These are phyloP conservation scores for Champsocephalus gunnari DNA, from an alignment of 2,797 vertebrate genomes.

Conservation along the genomic window DNA sequence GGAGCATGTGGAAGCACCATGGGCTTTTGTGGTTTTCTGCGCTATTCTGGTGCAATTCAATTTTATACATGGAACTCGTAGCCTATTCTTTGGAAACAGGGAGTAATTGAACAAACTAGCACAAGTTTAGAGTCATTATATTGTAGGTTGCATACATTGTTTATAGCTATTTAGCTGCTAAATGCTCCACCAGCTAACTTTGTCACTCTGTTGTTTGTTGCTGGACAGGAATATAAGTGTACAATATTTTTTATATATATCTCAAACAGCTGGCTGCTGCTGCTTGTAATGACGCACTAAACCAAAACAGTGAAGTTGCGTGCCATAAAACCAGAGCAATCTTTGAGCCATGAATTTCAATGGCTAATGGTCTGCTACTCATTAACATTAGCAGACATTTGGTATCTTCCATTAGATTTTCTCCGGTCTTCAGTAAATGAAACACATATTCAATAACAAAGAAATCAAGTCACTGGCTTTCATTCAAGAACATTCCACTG, in stretches of 20 bases:
- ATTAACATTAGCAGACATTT: constrained; percentile 2
- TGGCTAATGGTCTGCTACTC: neutral
- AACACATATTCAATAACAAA: neutral
- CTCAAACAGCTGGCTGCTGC: neutral
- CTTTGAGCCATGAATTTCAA: neutral
- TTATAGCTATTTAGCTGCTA: neutral
- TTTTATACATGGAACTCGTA: neutral
- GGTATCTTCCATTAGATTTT: neutral
- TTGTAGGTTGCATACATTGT: neutral
- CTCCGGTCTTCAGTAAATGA: neutral
- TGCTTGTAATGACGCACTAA: neutral
- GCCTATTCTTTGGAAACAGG: neutral
- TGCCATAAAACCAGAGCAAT: neutral
- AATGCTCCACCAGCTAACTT: neutral
- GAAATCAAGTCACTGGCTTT: neutral
- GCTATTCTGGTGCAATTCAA: no score
- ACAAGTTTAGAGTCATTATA: neutral
- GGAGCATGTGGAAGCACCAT: no score
- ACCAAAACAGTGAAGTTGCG: neutral
- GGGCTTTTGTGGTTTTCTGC: no score
- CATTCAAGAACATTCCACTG: neutral
- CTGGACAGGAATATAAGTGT: neutral
- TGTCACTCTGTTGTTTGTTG: neutral
- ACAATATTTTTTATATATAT: neutral
- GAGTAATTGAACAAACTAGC: neutral